Base-by-base conservation (phyloP, 2,888 invertebrate genomes). In the Penaeus monodon region DNA sequence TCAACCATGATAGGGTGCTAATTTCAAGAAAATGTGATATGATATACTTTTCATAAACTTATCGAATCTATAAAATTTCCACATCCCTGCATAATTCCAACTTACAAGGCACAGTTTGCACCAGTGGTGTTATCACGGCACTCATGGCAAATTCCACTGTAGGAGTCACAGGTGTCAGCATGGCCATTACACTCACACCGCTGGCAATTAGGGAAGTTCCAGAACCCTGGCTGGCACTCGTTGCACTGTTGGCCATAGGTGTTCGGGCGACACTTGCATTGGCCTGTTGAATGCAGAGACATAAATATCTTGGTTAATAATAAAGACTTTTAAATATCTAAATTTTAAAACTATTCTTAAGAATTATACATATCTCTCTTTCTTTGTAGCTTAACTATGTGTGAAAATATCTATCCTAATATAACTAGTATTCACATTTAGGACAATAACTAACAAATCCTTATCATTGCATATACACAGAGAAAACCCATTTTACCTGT, bases 141-240 rank as follows among this genome's bases (percentile, higher is more conserved):
- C 90, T 95, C 95, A 88, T 95, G 94, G 92, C 99, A 99, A 77
- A 95, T 95, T 10, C 99, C 99, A 0, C 96, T 97, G 90, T 94
- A 94, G 44, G 98, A 95, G 92, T 99, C 97, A 92, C 99, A 99
- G 91, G 95, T 95, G 90, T 98, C 96, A 0, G 99, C 98, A 92
- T 99, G 98, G 0, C 98, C 99, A 92, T 99, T 98, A 92, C 99
- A 99, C 92, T 98, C 96, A 92, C 99, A 99, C 90, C 96, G 95
- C 91, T 96, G 95, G 92, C 99, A 99, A 91, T 97, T 96, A 0
- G 99, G 99, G 94, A 99, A 99, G 91, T 97, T 97, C 96, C 98
- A 99, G 93, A 96, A 99, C 1, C 99, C 99, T 24, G 97, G 97
- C 92, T 97, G 96, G 92, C 99, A 99, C 91, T 97, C 95, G 92